Base-by-base conservation (phyloP, 2,797 vertebrate species). In the Anolis apletophallus region DNA sequence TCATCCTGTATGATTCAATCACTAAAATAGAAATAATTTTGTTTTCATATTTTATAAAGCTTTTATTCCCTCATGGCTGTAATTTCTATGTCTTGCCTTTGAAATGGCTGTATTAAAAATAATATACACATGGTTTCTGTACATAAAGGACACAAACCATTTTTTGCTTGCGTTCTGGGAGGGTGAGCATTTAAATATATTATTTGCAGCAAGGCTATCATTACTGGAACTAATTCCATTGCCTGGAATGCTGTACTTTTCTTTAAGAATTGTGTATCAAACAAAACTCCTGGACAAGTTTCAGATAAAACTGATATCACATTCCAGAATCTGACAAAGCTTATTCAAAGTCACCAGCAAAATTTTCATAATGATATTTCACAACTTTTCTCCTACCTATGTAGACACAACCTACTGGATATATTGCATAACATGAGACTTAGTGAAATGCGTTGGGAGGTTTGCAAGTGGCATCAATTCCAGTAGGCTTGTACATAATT, bases 261-360 rank as follows among this genome's bases (percentile, higher is more conserved):
- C 40, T 5, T 78, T 83, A 36, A 10, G 46, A 71, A 86, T 32
- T 40, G 55, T 3, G 1, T 46, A 87, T 54, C 73, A 8, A 83
- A 84, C 7, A 86, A 86, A 34, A 1, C 2, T 40, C 40, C 85
- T 77, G 0, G 71, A 9, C 80, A 71, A 5, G 67, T 23, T 76
- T 88, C 61, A 76, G 80, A 77, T 29, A 93, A 79, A 76, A 77
- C 52, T 75, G 50, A 13, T 0, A 81, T 4, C 19, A 17, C 16
- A 80, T 14, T 50, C 75, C 40, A 46, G 85, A 23, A 86, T 46
- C 10, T 84, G 40, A 54, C 26, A 82, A 46, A 29, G 6, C 78
- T 75, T 82, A 88, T 3, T 40, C 0, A 0, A 86, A 90, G 3
- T 80, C 75, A 72, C 74, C 93, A 59, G 4, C 50, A 71, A 92